A percentile compares a stretch with the other conserved stretches of the same genome.
phyloP scores from a whole-genome alignment of 2,113 vertebrate species.

The Chionis minor region DNA sequence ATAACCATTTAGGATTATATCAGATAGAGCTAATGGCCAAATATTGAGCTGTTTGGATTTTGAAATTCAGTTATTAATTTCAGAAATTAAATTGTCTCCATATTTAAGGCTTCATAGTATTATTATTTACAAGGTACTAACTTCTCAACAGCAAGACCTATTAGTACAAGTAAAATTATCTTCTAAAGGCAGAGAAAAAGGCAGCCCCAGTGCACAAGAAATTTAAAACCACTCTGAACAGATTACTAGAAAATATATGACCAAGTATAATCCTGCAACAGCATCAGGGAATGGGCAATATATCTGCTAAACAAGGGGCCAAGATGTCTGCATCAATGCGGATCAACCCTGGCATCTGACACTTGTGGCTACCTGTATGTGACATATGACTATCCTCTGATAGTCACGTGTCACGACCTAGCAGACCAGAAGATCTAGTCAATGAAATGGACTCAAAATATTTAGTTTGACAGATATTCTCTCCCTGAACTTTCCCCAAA shows the following conservation, averaged over 20 bases:
- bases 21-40: not conserved
- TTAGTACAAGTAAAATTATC: not conserved
- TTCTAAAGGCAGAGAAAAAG: not conserved
- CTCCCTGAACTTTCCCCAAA: not conserved
- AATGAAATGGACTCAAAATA: not conserved
- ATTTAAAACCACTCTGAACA: conserved; percentile 13
- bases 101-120: not conserved
- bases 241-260: not conserved
- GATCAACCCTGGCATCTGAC: not conserved
- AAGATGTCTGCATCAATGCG: not conserved
- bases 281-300: not conserved
- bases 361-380: not conserved
- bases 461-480: not conserved
- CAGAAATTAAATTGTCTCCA: not conserved
- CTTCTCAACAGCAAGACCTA: not conserved
- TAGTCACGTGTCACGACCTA: not conserved
- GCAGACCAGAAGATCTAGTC: not conserved
- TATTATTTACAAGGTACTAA: not conserved
- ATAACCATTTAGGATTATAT: not conserved
- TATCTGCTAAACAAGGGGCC: not conserved
- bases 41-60: not conserved
- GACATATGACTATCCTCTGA: not conserved
- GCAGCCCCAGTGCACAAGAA: not conserved
- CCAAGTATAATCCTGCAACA: not conserved
- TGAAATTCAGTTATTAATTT: not conserved